Percentiles rank a stretch among this genome's conserved stretches.
Evolutionary conservation across 2,888 invertebrate species (phyloP).

Genomic region (Sinhomidia bicolor): DNA sequence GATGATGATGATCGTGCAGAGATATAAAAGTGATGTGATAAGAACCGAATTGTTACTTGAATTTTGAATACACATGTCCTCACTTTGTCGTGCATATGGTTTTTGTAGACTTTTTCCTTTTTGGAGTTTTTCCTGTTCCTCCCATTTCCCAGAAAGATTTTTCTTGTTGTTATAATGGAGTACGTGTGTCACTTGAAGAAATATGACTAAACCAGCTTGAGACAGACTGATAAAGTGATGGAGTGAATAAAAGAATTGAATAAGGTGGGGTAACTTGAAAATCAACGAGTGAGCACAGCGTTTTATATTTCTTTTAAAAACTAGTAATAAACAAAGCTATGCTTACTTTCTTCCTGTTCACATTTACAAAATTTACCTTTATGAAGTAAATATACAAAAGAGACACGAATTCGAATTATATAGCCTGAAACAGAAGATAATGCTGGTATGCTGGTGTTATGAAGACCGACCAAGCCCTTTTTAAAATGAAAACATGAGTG

Average conservation of each 20-base stretch:
- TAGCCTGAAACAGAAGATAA: no score
- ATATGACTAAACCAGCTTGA: conserved; percentile 24
- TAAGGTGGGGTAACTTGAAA: not conserved
- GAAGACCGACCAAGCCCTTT: no score
- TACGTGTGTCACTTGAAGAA: conserved; percentile 54
- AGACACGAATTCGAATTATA: no score
- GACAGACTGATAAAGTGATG: not conserved
- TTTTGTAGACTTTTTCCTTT: conserved; percentile 59
- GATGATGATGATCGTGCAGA: no score
- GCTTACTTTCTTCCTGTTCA: no score
- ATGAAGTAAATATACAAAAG: no score
- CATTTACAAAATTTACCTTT: no score
- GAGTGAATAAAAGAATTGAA: not conserved
- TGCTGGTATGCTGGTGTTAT: no score
- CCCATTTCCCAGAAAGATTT: conserved; percentile 53
- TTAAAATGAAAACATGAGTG: not conserved
- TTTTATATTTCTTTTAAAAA: no score
- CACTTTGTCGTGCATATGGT: not conserved
- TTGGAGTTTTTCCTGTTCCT: conserved; percentile 52
- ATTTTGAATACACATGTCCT: not conserved
- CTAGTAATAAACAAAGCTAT: no score
- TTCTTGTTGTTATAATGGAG: conserved; percentile 38
- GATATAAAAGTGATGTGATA: conserved; percentile 22
- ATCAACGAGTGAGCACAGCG: no score
- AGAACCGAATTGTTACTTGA: not conserved